These are phyloP conservation scores for Uromys caudimaculatus DNA, from an alignment of 2,797 vertebrate species.

Conservation along the genomic window DNA sequence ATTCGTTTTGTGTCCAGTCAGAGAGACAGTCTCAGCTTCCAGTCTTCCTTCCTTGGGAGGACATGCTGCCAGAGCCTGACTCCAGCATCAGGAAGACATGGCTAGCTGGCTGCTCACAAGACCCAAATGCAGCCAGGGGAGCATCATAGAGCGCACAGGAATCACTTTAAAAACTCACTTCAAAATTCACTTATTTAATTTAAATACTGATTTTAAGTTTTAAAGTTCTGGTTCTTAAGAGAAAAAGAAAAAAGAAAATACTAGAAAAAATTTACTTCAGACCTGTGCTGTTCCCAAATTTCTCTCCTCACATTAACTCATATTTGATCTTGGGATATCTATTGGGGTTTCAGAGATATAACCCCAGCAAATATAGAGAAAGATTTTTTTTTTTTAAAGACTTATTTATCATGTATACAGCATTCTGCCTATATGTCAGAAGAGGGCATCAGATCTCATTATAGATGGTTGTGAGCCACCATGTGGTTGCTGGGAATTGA, in stretches of 20 bases:
- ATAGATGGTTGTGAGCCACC: not conserved
- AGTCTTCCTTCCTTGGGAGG: too few relatives aligned
- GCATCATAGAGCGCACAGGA: rapidly evolving
- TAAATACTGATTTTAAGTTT: not conserved
- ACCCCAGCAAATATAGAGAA: rapidly evolving
- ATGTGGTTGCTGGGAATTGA: not conserved
- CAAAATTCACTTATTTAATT: not conserved
- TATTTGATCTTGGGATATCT: not conserved
- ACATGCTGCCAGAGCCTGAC: too few relatives aligned
- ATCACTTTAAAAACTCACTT: not conserved
- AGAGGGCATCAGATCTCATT: not conserved
- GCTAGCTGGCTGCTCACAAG: not conserved
- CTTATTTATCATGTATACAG: not conserved
- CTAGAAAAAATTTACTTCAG: not conserved
- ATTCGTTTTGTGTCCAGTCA: not conserved
- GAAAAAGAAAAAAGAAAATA: not conserved
- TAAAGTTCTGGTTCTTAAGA: not conserved
- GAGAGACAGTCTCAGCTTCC: not conserved
- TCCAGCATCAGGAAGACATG: not conserved
- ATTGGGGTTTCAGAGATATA: not conserved
- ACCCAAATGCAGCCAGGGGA: not conserved
- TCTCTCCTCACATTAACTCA: not conserved
- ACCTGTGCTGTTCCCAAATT: not conserved
- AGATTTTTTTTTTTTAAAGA: not conserved
- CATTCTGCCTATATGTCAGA: not conserved